phyloP scores from a whole-genome alignment of 2,888 invertebrate species.

The Sepiola atlantica region DNA sequence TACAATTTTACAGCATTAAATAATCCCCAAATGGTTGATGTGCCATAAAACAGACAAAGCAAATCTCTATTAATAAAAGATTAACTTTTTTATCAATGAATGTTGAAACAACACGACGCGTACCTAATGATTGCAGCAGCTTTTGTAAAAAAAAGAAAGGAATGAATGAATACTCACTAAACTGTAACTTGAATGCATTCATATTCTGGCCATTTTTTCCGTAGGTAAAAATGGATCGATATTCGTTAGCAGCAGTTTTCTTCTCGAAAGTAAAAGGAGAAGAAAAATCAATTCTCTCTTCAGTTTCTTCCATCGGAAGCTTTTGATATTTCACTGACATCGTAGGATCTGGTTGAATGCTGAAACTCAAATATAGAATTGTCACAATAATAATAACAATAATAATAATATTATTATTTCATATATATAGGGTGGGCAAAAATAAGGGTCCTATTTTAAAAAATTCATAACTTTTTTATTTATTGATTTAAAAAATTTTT shows the following conservation, averaged over 20 bases:
- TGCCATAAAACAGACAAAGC: no score
- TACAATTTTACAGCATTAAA: no score
- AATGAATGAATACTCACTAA: neutral
- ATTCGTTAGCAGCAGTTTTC: neutral
- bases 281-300: constrained; percentile 40
- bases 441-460: no score
- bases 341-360: neutral
- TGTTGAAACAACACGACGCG: neutral
- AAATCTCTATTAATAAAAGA: neutral
- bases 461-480: no score
- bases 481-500: no score
- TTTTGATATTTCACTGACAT: constrained; percentile 39
- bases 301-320: neutral
- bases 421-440: no score
- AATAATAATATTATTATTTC: no score
- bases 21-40: no score
- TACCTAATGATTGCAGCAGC: neutral
- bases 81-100: neutral
- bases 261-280: neutral
- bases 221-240: neutral
- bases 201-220: neutral
- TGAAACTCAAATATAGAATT: neutral
- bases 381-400: no score
- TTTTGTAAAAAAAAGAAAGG: neutral
- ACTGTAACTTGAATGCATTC: neutral